Conservation (phyloP, 1,140 invertebrate genomes). For the Penaeus vannamei region DNA sequence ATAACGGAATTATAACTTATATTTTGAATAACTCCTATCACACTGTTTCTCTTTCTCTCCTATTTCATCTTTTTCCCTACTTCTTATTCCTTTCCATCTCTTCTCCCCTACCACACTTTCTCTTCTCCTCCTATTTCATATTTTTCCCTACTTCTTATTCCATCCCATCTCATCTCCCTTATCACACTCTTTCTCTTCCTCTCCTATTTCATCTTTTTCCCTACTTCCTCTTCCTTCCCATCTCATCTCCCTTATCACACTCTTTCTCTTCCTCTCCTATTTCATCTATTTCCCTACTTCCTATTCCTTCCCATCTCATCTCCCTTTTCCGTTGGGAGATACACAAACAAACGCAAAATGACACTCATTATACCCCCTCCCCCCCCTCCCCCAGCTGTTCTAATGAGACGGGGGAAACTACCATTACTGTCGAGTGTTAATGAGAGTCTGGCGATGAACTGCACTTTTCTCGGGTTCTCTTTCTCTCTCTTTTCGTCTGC, state of each 20-base stretch:
- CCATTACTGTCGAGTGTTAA: too few relatives aligned
- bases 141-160: not conserved
- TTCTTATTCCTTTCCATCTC: not conserved
- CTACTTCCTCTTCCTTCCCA: not conserved
- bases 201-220: not conserved
- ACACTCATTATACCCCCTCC: too few relatives aligned
- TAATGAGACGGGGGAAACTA: too few relatives aligned
- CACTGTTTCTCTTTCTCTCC: slow-evolving; percentile 10
- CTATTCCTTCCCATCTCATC: too few relatives aligned
- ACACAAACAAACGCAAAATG: too few relatives aligned
- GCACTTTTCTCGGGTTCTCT: too few relatives aligned
- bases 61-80: not conserved
- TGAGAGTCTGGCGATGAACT: too few relatives aligned
- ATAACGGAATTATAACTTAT: not conserved
- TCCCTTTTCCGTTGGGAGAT: too few relatives aligned
- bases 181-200: slow-evolving; percentile 12
- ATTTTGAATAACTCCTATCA: not conserved
- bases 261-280: slow-evolving; percentile 4
- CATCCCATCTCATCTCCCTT: not conserved
- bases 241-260: too few relatives aligned
- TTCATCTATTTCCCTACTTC: too few relatives aligned
- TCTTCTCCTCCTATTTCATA: not conserved
- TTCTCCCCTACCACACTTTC: not conserved
- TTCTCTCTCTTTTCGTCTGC: too few relatives aligned
- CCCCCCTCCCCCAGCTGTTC: too few relatives aligned